Evolutionary conservation across 2,888 invertebrate species (phyloP).

Genomic region (Hesperia comma): DNA sequence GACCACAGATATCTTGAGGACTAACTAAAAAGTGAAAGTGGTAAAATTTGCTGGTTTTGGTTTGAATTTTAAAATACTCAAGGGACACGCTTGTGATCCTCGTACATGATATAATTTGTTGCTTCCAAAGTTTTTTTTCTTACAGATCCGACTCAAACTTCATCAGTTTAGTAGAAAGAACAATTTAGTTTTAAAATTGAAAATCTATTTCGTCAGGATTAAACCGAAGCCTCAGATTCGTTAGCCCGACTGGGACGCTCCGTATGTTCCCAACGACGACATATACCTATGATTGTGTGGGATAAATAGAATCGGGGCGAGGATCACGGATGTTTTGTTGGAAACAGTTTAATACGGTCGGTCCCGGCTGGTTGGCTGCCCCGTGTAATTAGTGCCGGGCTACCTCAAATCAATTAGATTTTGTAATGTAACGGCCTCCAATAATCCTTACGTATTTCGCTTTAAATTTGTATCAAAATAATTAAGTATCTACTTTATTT

Average conservation of each 20-base stretch:
- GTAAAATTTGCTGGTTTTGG: background rate
- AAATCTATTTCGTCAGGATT: conserved; percentile 25
- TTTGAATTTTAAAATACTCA: background rate
- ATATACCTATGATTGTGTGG: conserved; percentile 9
- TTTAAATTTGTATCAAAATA: conserved; percentile 9
- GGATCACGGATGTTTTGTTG: conserved; percentile 53
- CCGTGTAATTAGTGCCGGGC: conserved; percentile 34
- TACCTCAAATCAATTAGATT: conserved; percentile 36
- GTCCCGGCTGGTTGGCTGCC: conserved; percentile 15
- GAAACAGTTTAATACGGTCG: conserved; percentile 63
- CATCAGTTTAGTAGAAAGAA: background rate
- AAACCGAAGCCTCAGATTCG: conserved; percentile 22
- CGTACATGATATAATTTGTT: too few species aligned
- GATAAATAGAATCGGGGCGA: conserved; percentile 42
- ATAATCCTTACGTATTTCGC: conserved; percentile 17
- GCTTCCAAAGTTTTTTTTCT: too few species aligned
- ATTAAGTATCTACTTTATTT: conserved; percentile 1
- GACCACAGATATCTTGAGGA: background rate
- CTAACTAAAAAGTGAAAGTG: background rate
- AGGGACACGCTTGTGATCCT: too few species aligned
- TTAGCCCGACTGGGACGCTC: conserved; percentile 11
- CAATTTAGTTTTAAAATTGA: conserved; percentile 22
- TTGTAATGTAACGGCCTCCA: conserved; percentile 25
- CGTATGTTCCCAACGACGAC: background rate
- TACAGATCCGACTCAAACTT: too few species aligned